Conservation (phyloP, 2,113 vertebrate species). For the Anolis carolinensis region DNA sequence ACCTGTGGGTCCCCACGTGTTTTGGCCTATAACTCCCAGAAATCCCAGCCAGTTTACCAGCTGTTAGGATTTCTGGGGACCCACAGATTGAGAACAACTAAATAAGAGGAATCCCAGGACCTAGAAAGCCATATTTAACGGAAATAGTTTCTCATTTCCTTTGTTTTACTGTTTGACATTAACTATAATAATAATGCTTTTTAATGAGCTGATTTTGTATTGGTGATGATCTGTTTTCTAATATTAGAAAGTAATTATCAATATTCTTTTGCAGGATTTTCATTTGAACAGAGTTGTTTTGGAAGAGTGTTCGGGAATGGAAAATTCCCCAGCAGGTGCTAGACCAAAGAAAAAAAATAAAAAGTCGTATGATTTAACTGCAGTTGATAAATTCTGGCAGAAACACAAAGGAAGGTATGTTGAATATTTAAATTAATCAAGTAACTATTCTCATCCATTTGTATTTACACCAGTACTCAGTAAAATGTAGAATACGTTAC, state of each 20-base stretch:
- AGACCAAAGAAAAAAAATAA: slow-evolving; percentile 96
- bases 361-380: slow-evolving; percentile 93
- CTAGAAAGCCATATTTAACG: neutral
- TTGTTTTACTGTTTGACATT: neutral
- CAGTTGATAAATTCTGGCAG: slow-evolving; percentile 95
- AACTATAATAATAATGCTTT: neutral
- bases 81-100: no score
- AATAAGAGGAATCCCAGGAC: neutral
- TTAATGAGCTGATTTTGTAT: neutral
- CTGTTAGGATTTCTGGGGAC: no score
- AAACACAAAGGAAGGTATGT: slow-evolving; percentile 97
- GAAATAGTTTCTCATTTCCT: neutral
- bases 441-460: slow-evolving; percentile 6
- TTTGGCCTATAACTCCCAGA: no score
- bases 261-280: slow-evolving; percentile 84
- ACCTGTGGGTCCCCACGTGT: no score
- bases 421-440: slow-evolving; percentile 2
- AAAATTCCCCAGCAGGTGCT: slow-evolving; percentile 89
- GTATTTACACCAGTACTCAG: slow-evolving; percentile 21
- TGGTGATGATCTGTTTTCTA: neutral
- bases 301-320: slow-evolving; percentile 86
- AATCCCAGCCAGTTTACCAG: no score
- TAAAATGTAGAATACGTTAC: neutral
- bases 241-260: slow-evolving; percentile 1
- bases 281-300: slow-evolving; percentile 93